Evolutionary conservation across 2,888 invertebrate genomes (phyloP).

Genomic region (Pseudanteris insignis): DNA sequence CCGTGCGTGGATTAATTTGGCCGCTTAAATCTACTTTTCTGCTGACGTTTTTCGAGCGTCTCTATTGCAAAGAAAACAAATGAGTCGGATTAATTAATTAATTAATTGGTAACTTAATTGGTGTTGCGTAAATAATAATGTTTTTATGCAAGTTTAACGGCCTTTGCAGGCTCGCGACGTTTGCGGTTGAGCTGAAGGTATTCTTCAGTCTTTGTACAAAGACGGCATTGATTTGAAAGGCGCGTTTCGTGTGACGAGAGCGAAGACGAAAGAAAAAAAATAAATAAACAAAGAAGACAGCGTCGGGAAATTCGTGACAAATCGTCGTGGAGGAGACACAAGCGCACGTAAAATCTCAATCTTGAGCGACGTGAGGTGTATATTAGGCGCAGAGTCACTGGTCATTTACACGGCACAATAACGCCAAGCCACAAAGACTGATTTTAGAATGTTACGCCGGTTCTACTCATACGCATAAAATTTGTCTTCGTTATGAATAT

Average conservation of each 20-base stretch:
- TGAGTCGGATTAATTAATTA: too few species aligned
- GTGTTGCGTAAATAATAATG: too few species aligned
- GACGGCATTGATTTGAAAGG: slow-evolving; percentile 2
- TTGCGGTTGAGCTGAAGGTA: too few species aligned
- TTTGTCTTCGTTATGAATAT: slow-evolving; percentile 34
- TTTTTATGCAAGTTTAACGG: too few species aligned
- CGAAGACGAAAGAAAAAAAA: neutral
- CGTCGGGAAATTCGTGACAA: slow-evolving; percentile 34
- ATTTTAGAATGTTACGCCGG: slow-evolving; percentile 27
- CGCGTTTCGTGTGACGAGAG: neutral
- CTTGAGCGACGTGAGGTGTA: slow-evolving; percentile 19
- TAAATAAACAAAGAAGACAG: neutral
- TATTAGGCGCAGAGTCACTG: slow-evolving; percentile 36
- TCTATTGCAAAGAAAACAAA: too few species aligned
- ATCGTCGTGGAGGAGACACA: slow-evolving; percentile 19
- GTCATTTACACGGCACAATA: slow-evolving; percentile 33
- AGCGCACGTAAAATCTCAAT: slow-evolving; percentile 38
- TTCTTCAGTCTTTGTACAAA: too few species aligned
- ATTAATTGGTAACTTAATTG: too few species aligned
- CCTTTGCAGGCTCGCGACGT: too few species aligned
- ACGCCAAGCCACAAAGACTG: slow-evolving; percentile 34
- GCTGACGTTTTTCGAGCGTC: too few species aligned
- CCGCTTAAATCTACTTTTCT: slow-evolving; percentile 20
- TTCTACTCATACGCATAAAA: slow-evolving; percentile 34
- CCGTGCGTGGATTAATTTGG: slow-evolving; percentile 16